Base-by-base conservation (phyloP, 1,140 invertebrate species). In the Achatina immaculata region DNA sequence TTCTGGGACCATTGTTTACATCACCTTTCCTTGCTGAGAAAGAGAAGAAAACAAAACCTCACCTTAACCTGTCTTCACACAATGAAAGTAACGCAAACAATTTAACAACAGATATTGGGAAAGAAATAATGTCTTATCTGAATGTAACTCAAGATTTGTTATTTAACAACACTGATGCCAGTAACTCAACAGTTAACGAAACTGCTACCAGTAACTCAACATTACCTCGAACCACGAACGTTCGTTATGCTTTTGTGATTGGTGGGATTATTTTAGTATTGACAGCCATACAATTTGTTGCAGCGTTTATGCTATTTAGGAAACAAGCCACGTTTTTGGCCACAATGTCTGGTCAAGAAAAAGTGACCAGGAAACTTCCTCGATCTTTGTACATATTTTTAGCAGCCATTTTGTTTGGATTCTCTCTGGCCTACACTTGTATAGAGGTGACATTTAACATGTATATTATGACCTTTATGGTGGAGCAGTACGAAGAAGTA, bases 381-480 rank as follows among this genome's bases (percentile, higher is more conserved):
- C 38, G 42, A 24, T 1, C 28, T 6, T 38, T 85, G 16, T 55
- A 82, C 16, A 34, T 84, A 9, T 78, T 83, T 34, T 42, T 84
- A 6, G 43, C 77, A 51, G 19, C 51, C 7, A 4, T 24, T 38
- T 14, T 77, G 21, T 81, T 75, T 48, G 19, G 66, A 1, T 62
- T 78, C 34, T 79, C 78, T 76, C 58, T 84, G 34, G 0, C 69
- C 7, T 87, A 87, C 43, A 82, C 79, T 36, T 83, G 75, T 62
- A 80, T 86, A 9, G 86, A 87, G 74, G 83, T 86, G 55, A 86
- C 80, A 24, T 85, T 83, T 76, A 58, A 80, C 6, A 51, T 80
- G 14, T 87, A 75, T 68, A 42, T 87, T 38, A 72, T 81, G 34
- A 82, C 83, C 0, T 87, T 87, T 82, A 80, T 84, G 43, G 82